phyloP scores from a whole-genome alignment of 2,113 vertebrate species.

The Sphaerodactylus townsendi region DNA sequence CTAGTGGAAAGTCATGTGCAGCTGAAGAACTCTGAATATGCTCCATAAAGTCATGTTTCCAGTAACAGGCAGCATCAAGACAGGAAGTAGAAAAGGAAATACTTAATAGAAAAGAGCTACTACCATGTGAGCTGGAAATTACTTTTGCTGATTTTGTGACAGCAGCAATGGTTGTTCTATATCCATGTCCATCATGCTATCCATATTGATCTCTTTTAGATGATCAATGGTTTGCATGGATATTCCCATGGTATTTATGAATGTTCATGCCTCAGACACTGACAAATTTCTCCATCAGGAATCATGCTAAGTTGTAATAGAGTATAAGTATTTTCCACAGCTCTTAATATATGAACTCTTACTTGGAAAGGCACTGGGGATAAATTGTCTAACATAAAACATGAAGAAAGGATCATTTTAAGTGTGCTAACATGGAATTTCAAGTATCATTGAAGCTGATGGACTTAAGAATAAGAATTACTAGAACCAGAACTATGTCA shows the following conservation, averaged over 20 bases:
- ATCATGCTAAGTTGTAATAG: neutral
- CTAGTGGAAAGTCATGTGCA: slow-evolving; percentile 13
- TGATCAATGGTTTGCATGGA: neutral
- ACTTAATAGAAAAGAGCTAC: neutral
- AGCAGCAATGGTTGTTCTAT: neutral
- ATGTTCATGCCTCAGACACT: neutral
- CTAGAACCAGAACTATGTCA: neutral
- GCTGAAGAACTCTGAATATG: neutral
- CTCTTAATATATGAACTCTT: neutral
- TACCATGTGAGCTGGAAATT: neutral
- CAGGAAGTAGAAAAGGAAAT: neutral
- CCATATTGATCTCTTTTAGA: neutral
- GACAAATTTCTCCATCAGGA: neutral
- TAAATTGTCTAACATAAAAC: neutral
- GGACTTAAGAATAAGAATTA: neutral
- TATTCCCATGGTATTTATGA: neutral
- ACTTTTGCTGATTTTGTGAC: neutral
- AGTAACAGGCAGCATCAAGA: neutral
- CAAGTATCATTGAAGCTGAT: neutral
- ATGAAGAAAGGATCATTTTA: neutral
- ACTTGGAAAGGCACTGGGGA: neutral
- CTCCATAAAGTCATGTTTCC: neutral
- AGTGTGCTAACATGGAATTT: neutral
- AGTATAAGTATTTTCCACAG: slow-evolving; percentile 6
- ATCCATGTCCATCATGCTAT: neutral